Evolutionary conservation across 2,888 invertebrate genomes (phyloP).

Genomic region (Clistopyga incitator): DNA sequence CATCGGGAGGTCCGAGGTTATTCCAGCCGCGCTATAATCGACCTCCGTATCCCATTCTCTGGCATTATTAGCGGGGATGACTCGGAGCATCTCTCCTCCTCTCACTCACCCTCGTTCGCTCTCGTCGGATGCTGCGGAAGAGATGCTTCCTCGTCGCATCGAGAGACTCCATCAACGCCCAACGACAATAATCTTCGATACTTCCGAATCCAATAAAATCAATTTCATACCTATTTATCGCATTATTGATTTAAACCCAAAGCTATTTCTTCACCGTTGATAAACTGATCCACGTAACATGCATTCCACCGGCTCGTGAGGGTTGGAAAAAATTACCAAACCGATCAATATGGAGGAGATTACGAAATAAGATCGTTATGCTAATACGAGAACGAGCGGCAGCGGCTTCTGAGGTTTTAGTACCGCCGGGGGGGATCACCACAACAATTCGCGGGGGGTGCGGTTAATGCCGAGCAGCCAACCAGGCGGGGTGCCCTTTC

Average conservation of each 20-base stretch:
- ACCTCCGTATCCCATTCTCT: slow-evolving; percentile 66
- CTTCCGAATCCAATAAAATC: slow-evolving; percentile 64
- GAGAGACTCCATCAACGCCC: slow-evolving; percentile 32
- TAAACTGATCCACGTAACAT: too few relatives aligned
- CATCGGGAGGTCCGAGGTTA: slow-evolving; percentile 56
- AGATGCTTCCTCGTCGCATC: slow-evolving; percentile 51
- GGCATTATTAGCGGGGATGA: slow-evolving; percentile 82
- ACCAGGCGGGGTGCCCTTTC: slow-evolving; percentile 78
- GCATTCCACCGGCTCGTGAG: slow-evolving; percentile 52
- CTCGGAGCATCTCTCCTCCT: slow-evolving; percentile 71
- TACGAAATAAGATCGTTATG: slow-evolving; percentile 83
- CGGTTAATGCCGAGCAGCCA: slow-evolving; percentile 80
- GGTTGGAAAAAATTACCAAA: slow-evolving; percentile 69
- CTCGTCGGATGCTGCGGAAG: slow-evolving; percentile 54
- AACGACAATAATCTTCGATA: slow-evolving; percentile 56
- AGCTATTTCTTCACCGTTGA: slow-evolving; percentile 39
- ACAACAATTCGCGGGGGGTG: slow-evolving; percentile 79
- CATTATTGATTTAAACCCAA: slow-evolving; percentile 59
- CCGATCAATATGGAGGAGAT: slow-evolving; percentile 82
- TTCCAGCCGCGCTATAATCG: slow-evolving; percentile 61
- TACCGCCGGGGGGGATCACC: slow-evolving; percentile 44
- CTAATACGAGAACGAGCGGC: slow-evolving; percentile 72
- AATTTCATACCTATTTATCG: slow-evolving; percentile 66
- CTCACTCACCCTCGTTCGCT: slow-evolving; percentile 30
- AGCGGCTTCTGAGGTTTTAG: slow-evolving; percentile 65